Evolutionary conservation across 2,888 invertebrate species (phyloP).

Genomic region (Hylaea fasciaria): DNA sequence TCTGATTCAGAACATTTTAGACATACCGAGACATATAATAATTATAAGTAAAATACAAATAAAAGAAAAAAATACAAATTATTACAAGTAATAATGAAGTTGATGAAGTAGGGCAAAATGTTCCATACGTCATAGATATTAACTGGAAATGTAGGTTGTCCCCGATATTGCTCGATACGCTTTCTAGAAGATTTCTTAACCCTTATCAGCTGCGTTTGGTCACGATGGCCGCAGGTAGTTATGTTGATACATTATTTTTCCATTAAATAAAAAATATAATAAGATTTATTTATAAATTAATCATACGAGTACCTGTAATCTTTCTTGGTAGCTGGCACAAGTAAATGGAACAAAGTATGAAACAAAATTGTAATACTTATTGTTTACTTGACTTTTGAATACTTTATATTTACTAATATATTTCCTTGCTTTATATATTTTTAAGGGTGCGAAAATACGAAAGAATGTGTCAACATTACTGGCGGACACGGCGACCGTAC

Average conservation of each 20-base stretch:
- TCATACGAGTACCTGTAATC: no score
- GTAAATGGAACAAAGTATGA: background rate
- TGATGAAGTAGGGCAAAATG: slow-evolving; percentile 1
- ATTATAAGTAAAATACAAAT: no score
- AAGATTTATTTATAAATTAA: background rate
- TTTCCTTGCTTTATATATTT: no score
- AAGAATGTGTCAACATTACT: background rate
- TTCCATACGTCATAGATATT: slow-evolving; percentile 1
- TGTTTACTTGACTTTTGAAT: no score
- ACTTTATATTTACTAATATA: no score
- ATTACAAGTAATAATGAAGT: no score
- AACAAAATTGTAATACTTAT: background rate
- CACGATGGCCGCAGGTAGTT: background rate
- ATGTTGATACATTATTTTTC: no score
- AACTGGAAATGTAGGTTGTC: slow-evolving; percentile 14
- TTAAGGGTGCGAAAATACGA: background rate
- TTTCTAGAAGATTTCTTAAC: slow-evolving; percentile 9
- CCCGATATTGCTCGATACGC: slow-evolving; percentile 10
- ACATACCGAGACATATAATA: no score
- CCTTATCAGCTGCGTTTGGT: background rate
- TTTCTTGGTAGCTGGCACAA: no score
- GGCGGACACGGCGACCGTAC: slow-evolving; percentile 8
- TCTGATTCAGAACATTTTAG: no score
- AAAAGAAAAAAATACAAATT: no score
- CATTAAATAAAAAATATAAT: background rate